Percentiles rank a stretch among this genome's conserved stretches.
Conservation (phyloP, 2,113 vertebrate species). For the Pollimyrus isidori region DNA sequence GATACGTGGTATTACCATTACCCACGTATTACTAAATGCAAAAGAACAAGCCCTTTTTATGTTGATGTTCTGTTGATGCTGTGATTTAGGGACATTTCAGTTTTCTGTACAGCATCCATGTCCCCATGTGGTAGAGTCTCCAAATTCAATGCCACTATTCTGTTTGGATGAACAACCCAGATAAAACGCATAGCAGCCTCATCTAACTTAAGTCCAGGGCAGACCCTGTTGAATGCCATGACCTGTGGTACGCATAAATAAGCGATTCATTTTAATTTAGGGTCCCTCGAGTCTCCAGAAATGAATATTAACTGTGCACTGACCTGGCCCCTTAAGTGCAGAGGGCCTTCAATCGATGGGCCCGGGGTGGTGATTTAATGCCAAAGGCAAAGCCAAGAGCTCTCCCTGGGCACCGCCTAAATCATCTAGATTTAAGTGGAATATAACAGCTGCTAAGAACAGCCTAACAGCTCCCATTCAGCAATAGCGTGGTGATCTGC, state of each 20-base stretch:
- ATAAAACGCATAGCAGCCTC: neutral
- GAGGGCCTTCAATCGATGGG: constrained; percentile 32
- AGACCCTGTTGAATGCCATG: neutral
- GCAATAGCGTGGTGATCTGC: constrained; percentile 12
- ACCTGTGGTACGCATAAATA: neutral
- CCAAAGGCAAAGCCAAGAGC: constrained; percentile 9
- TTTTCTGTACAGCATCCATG: neutral
- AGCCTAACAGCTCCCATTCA: constrained; percentile 32
- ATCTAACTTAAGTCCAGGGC: neutral
- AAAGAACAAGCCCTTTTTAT: neutral
- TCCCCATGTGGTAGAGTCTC: neutral
- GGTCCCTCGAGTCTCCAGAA: constrained; percentile 3
- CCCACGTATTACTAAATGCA: neutral
- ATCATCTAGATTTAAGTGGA: constrained; percentile 32
- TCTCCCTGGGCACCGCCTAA: constrained; percentile 12
- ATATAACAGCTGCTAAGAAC: constrained; percentile 40
- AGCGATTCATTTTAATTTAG: neutral
- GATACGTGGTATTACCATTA: neutral
- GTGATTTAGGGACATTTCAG: neutral
- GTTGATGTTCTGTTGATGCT: neutral
- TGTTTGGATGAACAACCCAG: neutral
- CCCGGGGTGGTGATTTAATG: neutral
- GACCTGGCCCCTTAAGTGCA: constrained; percentile 26
- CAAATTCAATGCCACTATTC: neutral
- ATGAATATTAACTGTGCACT: neutral